Evolutionary conservation across 2,113 vertebrate genomes (phyloP).

Genomic region (Leptodactylus fuscus): DNA sequence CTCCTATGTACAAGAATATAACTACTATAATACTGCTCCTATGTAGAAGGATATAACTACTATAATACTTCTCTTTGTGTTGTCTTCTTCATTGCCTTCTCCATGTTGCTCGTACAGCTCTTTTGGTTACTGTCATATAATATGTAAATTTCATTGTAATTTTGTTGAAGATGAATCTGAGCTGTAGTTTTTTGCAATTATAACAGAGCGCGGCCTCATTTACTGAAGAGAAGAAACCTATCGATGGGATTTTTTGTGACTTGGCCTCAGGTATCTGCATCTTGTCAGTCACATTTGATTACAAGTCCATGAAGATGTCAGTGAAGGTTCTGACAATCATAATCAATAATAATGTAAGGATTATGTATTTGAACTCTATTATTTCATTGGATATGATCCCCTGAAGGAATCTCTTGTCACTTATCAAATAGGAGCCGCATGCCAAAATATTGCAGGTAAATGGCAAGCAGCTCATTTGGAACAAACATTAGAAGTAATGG

Average conservation of each 20-base stretch:
- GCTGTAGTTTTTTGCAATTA: slow-evolving; percentile 6
- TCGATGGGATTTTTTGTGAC: neutral
- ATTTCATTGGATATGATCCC: slow-evolving; percentile 38
- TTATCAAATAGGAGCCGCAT: slow-evolving; percentile 23
- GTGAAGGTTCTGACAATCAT: slow-evolving; percentile 48
- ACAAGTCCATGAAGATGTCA: slow-evolving; percentile 53
- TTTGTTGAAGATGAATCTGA: slow-evolving; percentile 16
- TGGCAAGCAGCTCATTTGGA: slow-evolving; percentile 47
- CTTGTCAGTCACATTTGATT: slow-evolving; percentile 56
- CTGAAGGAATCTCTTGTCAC: slow-evolving; percentile 36
- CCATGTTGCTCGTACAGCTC: no score
- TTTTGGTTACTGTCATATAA: neutral
- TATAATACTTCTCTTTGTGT: no score
- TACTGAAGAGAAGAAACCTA: slow-evolving; percentile 6
- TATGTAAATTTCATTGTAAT: neutral
- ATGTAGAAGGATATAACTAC: neutral
- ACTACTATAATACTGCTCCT: neutral
- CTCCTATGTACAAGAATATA: slow-evolving; percentile 1
- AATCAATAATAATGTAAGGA: slow-evolving; percentile 56
- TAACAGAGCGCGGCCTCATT: neutral
- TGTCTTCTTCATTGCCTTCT: no score
- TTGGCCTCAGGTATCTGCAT: slow-evolving; percentile 12
- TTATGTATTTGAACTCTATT: slow-evolving; percentile 47
- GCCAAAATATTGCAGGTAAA: slow-evolving; percentile 55
- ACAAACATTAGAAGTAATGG: slow-evolving; percentile 46